These are phyloP conservation scores for Nycteola revayana DNA, from an alignment of 2,888 invertebrate species.

Conservation along the genomic window DNA sequence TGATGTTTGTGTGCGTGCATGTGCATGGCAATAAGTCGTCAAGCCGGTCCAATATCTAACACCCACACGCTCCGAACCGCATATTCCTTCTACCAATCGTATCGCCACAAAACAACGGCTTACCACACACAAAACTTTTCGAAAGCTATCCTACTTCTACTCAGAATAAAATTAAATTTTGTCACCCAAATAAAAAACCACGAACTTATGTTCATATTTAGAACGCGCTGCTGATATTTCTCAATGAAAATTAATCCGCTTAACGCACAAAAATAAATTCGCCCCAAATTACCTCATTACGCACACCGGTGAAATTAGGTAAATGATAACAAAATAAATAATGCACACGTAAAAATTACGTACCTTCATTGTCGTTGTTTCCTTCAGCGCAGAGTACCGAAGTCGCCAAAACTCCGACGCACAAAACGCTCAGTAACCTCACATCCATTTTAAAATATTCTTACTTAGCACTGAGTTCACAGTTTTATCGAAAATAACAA, in stretches of 20 bases:
- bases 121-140: slow-evolving; percentile 9
- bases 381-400: slow-evolving; percentile 67
- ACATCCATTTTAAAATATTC: slow-evolving; percentile 78
- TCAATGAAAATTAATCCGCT: slow-evolving; percentile 33
- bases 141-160: not conserved
- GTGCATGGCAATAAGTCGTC: slow-evolving; percentile 49
- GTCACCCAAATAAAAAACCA: slow-evolving; percentile 20
- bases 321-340: slow-evolving; percentile 59
- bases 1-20: slow-evolving; percentile 43
- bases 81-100: slow-evolving; percentile 43
- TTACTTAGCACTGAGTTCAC: slow-evolving; percentile 69
- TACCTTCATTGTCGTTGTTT: slow-evolving; percentile 81
- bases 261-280: slow-evolving; percentile 29
- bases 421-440: slow-evolving; percentile 77
- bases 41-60: slow-evolving; percentile 67
- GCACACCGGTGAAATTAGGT: slow-evolving; percentile 30
- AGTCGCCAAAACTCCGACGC: slow-evolving; percentile 75
- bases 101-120: slow-evolving; percentile 29
- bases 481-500: slow-evolving; percentile 68
- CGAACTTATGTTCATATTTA: slow-evolving; percentile 24
- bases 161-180: not conserved
- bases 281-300: slow-evolving; percentile 24
- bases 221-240: slow-evolving; percentile 28
- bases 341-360: slow-evolving; percentile 43
- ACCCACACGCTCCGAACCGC: slow-evolving; percentile 55